A percentile compares a stretch with the other conserved stretches of the same genome.
These are phyloP conservation scores for Enteromius trimaculatus DNA, from an alignment of 2,797 vertebrate species.

Conservation along the genomic window DNA sequence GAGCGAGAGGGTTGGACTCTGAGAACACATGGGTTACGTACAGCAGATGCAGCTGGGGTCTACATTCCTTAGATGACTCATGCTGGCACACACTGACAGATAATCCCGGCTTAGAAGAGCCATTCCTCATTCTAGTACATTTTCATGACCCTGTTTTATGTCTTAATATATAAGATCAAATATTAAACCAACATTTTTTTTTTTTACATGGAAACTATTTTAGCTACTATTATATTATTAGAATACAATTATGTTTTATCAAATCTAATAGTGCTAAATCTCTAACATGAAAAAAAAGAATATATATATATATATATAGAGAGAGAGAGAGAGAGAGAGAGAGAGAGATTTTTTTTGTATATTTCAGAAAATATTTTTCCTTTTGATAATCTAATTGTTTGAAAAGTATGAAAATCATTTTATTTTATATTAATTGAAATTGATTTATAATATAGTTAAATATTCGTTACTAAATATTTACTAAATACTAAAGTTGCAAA, in stretches of 20 bases:
- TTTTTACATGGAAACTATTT: background rate
- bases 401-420: background rate
- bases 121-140: background rate
- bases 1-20: background rate
- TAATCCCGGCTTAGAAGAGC: background rate
- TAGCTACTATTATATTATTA: background rate
- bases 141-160: background rate
- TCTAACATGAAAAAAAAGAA: background rate
- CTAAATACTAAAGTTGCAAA: too few relatives aligned
- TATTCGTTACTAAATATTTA: too few relatives aligned
- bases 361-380: background rate
- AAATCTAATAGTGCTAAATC: background rate
- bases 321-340: too few relatives aligned
- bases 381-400: background rate
- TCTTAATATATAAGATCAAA: background rate
- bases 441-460: too few relatives aligned
- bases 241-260: background rate
- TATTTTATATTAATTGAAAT: background rate
- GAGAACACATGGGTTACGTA: background rate
- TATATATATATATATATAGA: too few relatives aligned
- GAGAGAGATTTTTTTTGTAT: too few relatives aligned
- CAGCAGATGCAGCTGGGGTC: conserved; percentile 4
- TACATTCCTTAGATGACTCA: conserved; percentile 3
- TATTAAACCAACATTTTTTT: background rate
- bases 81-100: conserved; percentile 1